Percentiles rank a stretch among this genome's conserved stretches.
These are phyloP conservation scores for Cebus imitator DNA, from an alignment of 2,113 vertebrate species.

Conservation along the genomic window DNA sequence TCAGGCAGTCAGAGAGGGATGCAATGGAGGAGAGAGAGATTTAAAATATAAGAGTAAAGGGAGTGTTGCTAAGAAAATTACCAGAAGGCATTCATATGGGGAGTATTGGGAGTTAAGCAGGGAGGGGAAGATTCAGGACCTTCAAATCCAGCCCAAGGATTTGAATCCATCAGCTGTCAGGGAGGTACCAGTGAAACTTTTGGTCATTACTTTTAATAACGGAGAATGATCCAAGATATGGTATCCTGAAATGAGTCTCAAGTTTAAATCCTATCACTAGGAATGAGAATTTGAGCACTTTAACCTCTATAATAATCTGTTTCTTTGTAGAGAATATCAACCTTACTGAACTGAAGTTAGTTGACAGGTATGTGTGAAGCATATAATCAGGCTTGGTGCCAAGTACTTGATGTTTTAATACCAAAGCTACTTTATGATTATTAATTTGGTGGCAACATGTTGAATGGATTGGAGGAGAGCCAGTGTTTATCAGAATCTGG, in stretches of 20 bases:
- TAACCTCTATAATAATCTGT: neutral
- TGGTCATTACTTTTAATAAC: neutral
- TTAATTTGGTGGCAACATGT: neutral
- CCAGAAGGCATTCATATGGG: neutral
- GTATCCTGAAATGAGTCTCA: neutral
- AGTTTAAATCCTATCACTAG: neutral
- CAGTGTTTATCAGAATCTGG: neutral
- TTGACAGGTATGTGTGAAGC: neutral
- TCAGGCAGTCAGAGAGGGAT: neutral
- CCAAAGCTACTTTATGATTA: neutral
- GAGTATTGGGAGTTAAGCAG: too few relatives aligned
- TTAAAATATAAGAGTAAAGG: neutral
- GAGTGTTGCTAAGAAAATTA: neutral
- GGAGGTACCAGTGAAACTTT: neutral
- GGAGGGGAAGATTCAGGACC: neutral
- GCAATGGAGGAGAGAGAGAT: neutral
- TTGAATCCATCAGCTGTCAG: neutral
- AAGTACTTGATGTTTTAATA: slow-evolving; percentile 14
- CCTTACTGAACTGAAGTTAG: neutral
- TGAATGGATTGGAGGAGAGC: neutral
- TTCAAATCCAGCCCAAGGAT: neutral
- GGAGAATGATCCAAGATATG: neutral
- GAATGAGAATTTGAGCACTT: neutral
- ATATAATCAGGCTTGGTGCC: neutral
- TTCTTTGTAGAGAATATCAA: neutral